Base-by-base conservation (phyloP, 2,888 invertebrate species). In the Nudaria mundana region DNA sequence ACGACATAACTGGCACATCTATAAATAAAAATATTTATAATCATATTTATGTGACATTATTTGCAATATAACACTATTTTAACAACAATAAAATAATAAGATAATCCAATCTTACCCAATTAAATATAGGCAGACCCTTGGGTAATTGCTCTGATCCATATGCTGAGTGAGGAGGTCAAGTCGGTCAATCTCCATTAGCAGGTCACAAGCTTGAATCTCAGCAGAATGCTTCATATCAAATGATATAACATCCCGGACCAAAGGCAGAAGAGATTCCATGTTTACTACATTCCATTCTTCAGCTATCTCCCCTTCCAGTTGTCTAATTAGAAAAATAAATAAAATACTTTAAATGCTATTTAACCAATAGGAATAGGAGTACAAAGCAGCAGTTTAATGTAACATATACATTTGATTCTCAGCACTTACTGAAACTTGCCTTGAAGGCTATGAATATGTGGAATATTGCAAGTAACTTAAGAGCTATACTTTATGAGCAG, bases 141-240 rank as follows among this genome's bases (percentile, higher is more conserved):
- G 93, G 76, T 97, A 98, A 40, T 96, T 97, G 60, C 94, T 94
- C 60, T 94, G 93, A 61, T 97, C 97, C 56, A 98, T 96, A 67
- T 96, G 96, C 38, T 95, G 91, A 13, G 94, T 93, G 12, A 99
- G 85, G 32, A 98, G 84, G 65, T 97, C 95, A 30, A 99, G 88
- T 47, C 93, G 91, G 71, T 99, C 99, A 55, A 99, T 97, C 89
- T 99, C 99, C 94, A 99, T 98, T 0, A 99, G 89, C 42, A 99
- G 88, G 86, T 99, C 99, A 77, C 98, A 99, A 0, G 98, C 99
- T 83, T 99, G 99, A 0, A 98, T 97, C 85, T 99, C 99, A 1
- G 99, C 99, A 69, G 99, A 98, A 80, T 99, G 98, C 49, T 93
- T 93, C 95, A 98, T 98, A 74, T 99, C 96, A 77, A 98, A 99